A percentile compares a stretch with the other conserved stretches of the same genome.
These are phyloP conservation scores for Solenodon paradoxus DNA, from an alignment of 2,113 vertebrate species.

Conservation along the genomic window DNA sequence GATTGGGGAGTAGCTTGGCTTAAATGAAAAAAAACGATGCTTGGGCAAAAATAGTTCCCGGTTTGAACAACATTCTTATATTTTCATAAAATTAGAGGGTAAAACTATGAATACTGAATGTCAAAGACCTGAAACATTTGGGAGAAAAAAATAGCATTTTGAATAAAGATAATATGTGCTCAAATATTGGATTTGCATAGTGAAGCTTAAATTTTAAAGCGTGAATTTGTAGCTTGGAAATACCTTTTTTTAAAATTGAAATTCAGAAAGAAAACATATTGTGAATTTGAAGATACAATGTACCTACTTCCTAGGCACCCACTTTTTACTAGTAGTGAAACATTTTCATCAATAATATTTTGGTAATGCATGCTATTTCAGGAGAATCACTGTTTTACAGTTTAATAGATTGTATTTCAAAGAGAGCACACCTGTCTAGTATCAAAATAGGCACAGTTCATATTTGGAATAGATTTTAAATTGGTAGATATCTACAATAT, in stretches of 20 bases:
- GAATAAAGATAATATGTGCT: neutral
- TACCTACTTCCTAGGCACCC: neutral
- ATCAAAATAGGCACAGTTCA: neutral
- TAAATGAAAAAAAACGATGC: neutral
- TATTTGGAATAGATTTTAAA: neutral
- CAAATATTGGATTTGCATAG: neutral
- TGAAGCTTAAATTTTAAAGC: neutral
- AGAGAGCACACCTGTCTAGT: neutral
- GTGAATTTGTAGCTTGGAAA: neutral
- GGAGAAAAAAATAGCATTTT: neutral
- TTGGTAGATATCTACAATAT: neutral
- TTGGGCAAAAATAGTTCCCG: neutral
- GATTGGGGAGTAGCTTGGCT: neutral
- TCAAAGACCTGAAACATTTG: neutral
- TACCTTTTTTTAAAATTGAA: too few species aligned
- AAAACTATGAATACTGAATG: neutral
- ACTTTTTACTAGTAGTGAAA: neutral
- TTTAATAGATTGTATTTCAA: neutral
- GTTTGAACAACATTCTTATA: neutral
- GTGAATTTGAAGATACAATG: neutral
- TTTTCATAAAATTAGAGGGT: neutral
- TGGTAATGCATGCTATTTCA: neutral
- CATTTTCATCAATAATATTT: neutral
- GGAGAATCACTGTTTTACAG: neutral
- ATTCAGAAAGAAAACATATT: neutral